Conservation (phyloP, 2,113 vertebrate species). For the Albula glossodonta region DNA sequence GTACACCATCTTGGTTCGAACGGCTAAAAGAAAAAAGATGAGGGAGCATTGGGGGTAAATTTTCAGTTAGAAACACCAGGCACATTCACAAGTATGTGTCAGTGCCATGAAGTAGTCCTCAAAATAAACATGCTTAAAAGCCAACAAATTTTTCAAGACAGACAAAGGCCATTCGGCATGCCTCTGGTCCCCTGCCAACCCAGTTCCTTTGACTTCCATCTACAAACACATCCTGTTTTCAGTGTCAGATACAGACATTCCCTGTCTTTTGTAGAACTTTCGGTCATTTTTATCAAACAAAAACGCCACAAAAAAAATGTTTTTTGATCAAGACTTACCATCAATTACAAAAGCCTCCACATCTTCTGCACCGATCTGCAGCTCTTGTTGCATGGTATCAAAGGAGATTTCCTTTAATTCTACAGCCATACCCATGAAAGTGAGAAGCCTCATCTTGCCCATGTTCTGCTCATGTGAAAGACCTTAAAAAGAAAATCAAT, state of each 20-base stretch:
- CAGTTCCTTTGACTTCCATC: slow-evolving; percentile 47
- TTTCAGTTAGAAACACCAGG: neutral
- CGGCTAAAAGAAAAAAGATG: slow-evolving; percentile 73
- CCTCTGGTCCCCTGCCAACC: slow-evolving; percentile 31
- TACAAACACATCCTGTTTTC: slow-evolving; percentile 48
- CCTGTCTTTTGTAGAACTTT: neutral
- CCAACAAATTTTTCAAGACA: neutral
- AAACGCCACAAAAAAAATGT: neutral
- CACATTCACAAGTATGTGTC: slow-evolving; percentile 7
- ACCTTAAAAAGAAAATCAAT: slow-evolving; percentile 62
- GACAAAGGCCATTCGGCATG: neutral
- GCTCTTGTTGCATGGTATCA: slow-evolving; percentile 94
- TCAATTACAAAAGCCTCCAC: slow-evolving; percentile 98
- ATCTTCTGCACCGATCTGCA: slow-evolving; percentile 90
- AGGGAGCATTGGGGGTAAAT: neutral
- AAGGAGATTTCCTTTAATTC: slow-evolving; percentile 96
- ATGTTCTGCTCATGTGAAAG: slow-evolving; percentile 94
- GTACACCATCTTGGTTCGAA: slow-evolving; percentile 98
- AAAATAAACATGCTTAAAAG: neutral
- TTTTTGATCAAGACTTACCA: slow-evolving; percentile 66
- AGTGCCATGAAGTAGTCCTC: neutral
- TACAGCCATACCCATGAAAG: slow-evolving; percentile 98
- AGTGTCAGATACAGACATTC: slow-evolving; percentile 13
- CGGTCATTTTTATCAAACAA: neutral
- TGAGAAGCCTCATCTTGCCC: slow-evolving; percentile 96